These are phyloP conservation scores for Cercopithecus petaurista DNA, from an alignment of 2,797 vertebrate species.

Conservation along the genomic window DNA sequence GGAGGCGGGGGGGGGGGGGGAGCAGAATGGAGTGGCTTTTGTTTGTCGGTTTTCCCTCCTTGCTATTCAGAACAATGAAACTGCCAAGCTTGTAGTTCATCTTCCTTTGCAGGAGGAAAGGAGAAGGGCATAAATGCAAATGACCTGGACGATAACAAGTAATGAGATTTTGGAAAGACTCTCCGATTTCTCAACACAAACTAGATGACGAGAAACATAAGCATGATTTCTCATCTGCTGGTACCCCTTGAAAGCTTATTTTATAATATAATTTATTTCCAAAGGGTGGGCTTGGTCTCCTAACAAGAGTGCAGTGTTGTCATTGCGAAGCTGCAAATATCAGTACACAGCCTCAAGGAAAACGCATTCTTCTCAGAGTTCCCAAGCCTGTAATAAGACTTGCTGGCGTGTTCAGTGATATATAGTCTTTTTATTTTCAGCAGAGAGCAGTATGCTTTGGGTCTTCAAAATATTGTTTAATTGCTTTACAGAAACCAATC, in stretches of 20 bases:
- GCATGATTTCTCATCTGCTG: not conserved
- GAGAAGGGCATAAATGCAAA: not conserved
- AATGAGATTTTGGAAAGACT: not conserved
- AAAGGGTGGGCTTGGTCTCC: conserved; percentile 30
- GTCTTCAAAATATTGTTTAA: conserved; percentile 57
- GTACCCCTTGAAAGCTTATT: conserved; percentile 43
- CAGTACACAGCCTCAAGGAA: conserved; percentile 33
- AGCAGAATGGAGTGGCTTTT: not conserved
- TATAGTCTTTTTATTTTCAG: conserved; percentile 47
- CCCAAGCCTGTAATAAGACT: conserved; percentile 36
- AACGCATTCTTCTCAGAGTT: conserved; percentile 1
- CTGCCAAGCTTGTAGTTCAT: not conserved
- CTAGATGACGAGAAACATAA: conserved; percentile 13
- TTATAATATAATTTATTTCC: conserved; percentile 49
- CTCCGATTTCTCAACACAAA: not conserved
- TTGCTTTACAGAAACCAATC: conserved; percentile 71
- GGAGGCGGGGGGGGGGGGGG: too few relatives aligned
- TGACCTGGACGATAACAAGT: not conserved
- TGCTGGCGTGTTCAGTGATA: conserved; percentile 24
- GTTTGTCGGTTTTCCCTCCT: not conserved
- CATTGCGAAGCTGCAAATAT: not conserved
- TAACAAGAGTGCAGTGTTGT: not conserved
- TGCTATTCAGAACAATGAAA: conserved; percentile 12
- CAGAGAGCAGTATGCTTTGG: conserved; percentile 45
- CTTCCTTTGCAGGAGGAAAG: not conserved